phyloP scores from a whole-genome alignment of 2,888 invertebrate species.

The Latheticus oryzae region DNA sequence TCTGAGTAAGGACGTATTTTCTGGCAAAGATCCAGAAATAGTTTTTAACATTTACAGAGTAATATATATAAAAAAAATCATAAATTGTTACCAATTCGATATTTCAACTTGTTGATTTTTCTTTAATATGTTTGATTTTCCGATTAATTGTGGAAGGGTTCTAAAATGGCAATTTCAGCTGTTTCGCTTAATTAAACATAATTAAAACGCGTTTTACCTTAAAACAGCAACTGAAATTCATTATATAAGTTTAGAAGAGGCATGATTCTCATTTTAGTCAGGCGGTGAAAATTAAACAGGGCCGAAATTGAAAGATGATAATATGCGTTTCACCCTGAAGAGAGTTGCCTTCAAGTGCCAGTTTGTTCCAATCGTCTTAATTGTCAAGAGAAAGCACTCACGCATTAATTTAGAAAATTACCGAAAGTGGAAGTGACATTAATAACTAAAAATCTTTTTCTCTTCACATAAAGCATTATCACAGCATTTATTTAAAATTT shows the following conservation, averaged over 20 bases:
- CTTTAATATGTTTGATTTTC: constrained; percentile 12
- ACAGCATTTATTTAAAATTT: too few species aligned
- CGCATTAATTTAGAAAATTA: too few species aligned
- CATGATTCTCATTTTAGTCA: constrained; percentile 23
- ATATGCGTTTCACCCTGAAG: constrained; percentile 9
- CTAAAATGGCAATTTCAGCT: constrained; percentile 25
- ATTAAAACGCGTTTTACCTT: constrained; percentile 31
- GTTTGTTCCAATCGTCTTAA: neutral
- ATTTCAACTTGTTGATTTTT: constrained; percentile 21
- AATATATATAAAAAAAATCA: too few species aligned
- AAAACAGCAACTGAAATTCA: constrained; percentile 32
- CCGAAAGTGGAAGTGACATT: too few species aligned
- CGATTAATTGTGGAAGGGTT: constrained; percentile 9
- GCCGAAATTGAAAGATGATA: constrained; percentile 30
- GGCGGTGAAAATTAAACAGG: constrained; percentile 25
- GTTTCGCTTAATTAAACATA: constrained; percentile 33
- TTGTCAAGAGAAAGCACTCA: too few species aligned
- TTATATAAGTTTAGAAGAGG: constrained; percentile 21
- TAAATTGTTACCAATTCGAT: neutral
- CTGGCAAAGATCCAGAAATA: too few species aligned
- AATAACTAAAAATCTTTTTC: too few species aligned
- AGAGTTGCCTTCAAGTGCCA: too few species aligned
- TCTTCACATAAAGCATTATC: too few species aligned
- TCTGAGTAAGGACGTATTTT: too few species aligned
- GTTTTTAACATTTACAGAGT: too few species aligned